Base-by-base conservation (phyloP, 2,113 vertebrate genomes). In the Poeciliopsis prolifica region DNA sequence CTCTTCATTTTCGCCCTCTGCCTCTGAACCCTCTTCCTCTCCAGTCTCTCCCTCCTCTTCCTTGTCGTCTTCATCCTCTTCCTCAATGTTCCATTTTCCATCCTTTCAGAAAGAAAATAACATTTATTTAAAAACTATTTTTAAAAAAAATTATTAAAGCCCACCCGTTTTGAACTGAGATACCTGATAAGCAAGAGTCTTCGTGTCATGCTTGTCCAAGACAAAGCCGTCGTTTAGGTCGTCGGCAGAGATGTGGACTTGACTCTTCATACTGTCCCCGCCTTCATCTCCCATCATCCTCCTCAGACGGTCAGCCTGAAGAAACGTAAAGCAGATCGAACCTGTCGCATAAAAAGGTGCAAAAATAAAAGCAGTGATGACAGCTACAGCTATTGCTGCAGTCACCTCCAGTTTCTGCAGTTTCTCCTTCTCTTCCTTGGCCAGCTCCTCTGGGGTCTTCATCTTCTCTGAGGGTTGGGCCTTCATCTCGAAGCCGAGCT, bases 401-500 rank as follows among this genome's bases (percentile, higher is more conserved):
- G 17, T 31, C 28, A 98, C 98, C 96, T 99, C 98, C 4, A 99
- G 91, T 62, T 92, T 94, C 86, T 90, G 88, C 72, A 99, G 96
- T 70, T 94, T 94, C 0, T 95, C 95, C 74, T 88, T 91, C 77
- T 95, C 95, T 82, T 98, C 97, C 85, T 79, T 93, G 1, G 97
- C 97, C 73, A 98, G 58, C 67, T 99, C 97, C 84, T 97, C 96
- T 1, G 96, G 93, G 0, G 95, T 96, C 85, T 98, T 99, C 95
- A 98, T 90, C 86, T 94, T 96, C 91, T 96, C 95, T 0, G 96
- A 97, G 5, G 98, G 97, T 81, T 96, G 96, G 0, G 96, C 98
- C 92, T 99, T 99, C 96, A 99, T 97, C 91, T 99, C 98, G 2
- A 99, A 99, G 81, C 95, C 97, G 72, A 99, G 96, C 91, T 99